phyloP scores from a whole-genome alignment of 2,797 vertebrate genomes.

The Petrocephalus sullivani region DNA sequence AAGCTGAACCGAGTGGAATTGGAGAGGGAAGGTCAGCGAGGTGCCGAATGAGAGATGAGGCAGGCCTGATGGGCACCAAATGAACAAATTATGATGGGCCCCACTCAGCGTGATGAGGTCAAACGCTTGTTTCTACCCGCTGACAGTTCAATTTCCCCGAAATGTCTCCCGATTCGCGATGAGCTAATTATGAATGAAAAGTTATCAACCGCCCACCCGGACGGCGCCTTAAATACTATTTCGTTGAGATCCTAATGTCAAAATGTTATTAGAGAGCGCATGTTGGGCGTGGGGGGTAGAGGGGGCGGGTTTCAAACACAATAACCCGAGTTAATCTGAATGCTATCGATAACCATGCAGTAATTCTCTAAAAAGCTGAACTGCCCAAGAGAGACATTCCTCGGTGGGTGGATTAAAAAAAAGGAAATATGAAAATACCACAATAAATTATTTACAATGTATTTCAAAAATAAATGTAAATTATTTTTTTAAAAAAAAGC shows the following conservation, averaged over 20 bases:
- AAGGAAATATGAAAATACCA: slow-evolving; percentile 20
- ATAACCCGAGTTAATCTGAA: slow-evolving; percentile 62
- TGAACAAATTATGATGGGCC: slow-evolving; percentile 99
- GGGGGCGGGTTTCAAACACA: slow-evolving; percentile 71
- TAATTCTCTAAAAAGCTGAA: slow-evolving; percentile 43
- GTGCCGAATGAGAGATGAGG: slow-evolving; percentile 86
- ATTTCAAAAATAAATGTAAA: neutral
- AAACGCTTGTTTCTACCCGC: slow-evolving; percentile 96
- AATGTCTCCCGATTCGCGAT: slow-evolving; percentile 98
- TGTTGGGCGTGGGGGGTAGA: slow-evolving; percentile 59
- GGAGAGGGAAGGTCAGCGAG: slow-evolving; percentile 88
- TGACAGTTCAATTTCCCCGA: slow-evolving; percentile 99
- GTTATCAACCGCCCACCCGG: slow-evolving; percentile 95
- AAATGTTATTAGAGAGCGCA: slow-evolving; percentile 94
- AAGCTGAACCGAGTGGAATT: slow-evolving; percentile 90
- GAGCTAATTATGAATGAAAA: slow-evolving; percentile 99
- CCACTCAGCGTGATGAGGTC: slow-evolving; percentile 99
- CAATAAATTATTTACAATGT: slow-evolving; percentile 19
- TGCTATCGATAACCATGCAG: slow-evolving; percentile 46
- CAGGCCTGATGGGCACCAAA: slow-evolving; percentile 99
- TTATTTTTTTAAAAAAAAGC: slow-evolving; percentile 12
- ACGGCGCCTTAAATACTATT: slow-evolving; percentile 78
- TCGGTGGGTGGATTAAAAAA: slow-evolving; percentile 51
- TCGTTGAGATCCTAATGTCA: slow-evolving; percentile 92
- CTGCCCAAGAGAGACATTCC: slow-evolving; percentile 60